Percentiles rank a stretch among this genome's conserved stretches.
Conservation (phyloP, 2,113 vertebrate species). For the Fregetta grallaria region DNA sequence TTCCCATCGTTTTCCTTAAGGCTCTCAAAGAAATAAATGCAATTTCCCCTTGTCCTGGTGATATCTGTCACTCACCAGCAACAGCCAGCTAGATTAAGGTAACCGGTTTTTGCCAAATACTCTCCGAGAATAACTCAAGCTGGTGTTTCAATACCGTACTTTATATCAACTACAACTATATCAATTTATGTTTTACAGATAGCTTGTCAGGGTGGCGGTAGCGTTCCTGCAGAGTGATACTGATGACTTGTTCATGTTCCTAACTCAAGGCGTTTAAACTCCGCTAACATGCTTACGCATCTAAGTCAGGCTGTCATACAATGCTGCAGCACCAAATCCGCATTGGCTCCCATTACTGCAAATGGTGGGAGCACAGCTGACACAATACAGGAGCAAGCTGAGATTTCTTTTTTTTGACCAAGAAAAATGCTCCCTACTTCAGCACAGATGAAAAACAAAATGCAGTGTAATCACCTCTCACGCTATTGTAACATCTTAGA, state of each 20-base stretch:
- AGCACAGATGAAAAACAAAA: not conserved
- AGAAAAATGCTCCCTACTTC: not conserved
- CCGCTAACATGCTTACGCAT: too few species aligned
- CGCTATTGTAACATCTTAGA: too few species aligned
- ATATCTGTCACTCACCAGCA: not conserved
- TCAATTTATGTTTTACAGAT: not conserved
- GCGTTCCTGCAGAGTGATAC: not conserved
- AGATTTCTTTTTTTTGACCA: not conserved
- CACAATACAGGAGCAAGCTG: too few species aligned
- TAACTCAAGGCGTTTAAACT: fast-evolving
- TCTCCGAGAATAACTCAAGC: too few species aligned
- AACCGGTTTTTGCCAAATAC: not conserved
- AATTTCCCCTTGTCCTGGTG: not conserved
- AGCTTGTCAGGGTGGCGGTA: too few species aligned
- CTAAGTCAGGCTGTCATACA: not conserved
- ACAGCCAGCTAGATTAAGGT: not conserved
- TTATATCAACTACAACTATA: too few species aligned
- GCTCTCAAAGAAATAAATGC: not conserved
- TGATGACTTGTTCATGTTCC: not conserved
- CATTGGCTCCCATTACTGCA: not conserved
- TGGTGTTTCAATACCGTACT: too few species aligned
- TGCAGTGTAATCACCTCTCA: not conserved
- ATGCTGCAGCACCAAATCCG: not conserved
- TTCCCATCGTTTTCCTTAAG: not conserved
- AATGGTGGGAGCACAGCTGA: not conserved